phyloP scores from a whole-genome alignment of 2,797 vertebrate species.

The Poecilia velifera region DNA sequence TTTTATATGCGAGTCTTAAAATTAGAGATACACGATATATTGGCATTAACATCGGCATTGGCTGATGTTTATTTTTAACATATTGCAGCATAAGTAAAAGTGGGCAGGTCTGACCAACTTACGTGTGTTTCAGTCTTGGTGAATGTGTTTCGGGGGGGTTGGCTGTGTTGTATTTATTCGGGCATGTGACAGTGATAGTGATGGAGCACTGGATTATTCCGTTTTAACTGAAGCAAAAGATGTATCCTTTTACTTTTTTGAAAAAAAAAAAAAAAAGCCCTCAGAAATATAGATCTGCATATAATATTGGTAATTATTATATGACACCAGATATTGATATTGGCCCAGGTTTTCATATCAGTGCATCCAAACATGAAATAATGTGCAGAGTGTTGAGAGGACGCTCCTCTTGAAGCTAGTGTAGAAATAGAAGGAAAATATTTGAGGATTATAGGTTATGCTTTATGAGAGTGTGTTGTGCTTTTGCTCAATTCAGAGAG shows the following conservation, averaged over 20 bases:
- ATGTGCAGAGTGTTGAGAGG: background rate
- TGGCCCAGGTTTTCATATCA: background rate
- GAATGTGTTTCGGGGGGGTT: background rate
- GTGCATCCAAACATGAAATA: background rate
- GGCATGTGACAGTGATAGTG: background rate
- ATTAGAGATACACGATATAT: background rate
- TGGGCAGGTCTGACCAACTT: background rate
- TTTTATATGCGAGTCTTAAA: background rate
- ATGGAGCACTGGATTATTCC: background rate
- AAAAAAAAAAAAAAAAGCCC: no score
- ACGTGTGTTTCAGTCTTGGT: background rate
- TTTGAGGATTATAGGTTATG: conserved; percentile 4
- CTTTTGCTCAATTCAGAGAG: conserved; percentile 12
- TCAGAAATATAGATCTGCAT: background rate
- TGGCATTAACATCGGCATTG: background rate
- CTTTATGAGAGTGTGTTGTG: conserved; percentile 14
- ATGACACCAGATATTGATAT: background rate
- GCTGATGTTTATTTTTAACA: background rate
- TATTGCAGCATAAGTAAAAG: background rate
- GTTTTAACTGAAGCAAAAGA: background rate
- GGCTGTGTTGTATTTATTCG: background rate
- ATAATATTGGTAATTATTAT: background rate
- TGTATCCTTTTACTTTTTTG: no score
- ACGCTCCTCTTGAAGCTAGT: conserved; percentile 1
- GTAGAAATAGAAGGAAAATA: conserved; percentile 20